Evolutionary conservation across 2,888 invertebrate genomes (phyloP), one percentile per base, ranked within the genome.

Genomic region (Elysia crispata): DNA sequence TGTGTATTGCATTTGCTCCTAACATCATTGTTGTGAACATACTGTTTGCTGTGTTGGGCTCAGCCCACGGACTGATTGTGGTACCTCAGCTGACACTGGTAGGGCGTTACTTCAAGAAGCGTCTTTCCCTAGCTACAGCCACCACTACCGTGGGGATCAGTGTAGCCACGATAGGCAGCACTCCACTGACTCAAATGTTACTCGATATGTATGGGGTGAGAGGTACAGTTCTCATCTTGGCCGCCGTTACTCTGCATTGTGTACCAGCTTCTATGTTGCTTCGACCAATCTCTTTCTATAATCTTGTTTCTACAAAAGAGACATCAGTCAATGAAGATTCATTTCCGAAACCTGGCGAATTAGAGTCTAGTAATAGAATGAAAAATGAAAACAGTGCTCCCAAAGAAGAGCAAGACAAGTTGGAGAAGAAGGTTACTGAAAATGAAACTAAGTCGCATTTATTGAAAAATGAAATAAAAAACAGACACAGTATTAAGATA

Each of bases 91-190:
- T 49, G 20, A 49, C 72, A 33, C 72, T 77, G 8, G 6, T 77
- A 11, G 77, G 77, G 23, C n/a, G 28, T 6, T 77, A 77, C 23
- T 77, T 77, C n/a, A 60, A 72, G 25, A 70, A 49, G 62, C 77
- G 60, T 28, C 70, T 77, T 3, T 62, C 70, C 0, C 49, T 77
- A 23, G 70, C 77, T 20, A 70, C 49, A 18, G 77, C 77, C 25
- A 70, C 66, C 50, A 70, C 70, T 1, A 72, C 25, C 23, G 28
- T 77, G 23, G 77, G 72, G 1, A n/a, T 77, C 28, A 72, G 77
- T 57, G n/a, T 77, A 5, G 70, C 62, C 49, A 77, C 77, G 1
- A 77, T 77, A 15, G 60, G 60, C 50, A 57, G 72, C 0, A 69
- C 77, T 13, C 60, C 50, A 8, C 6, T 77, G 20, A 72, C 62